Conservation (phyloP, 2,113 vertebrate genomes). For the Ibidorhyncha struthersii region DNA sequence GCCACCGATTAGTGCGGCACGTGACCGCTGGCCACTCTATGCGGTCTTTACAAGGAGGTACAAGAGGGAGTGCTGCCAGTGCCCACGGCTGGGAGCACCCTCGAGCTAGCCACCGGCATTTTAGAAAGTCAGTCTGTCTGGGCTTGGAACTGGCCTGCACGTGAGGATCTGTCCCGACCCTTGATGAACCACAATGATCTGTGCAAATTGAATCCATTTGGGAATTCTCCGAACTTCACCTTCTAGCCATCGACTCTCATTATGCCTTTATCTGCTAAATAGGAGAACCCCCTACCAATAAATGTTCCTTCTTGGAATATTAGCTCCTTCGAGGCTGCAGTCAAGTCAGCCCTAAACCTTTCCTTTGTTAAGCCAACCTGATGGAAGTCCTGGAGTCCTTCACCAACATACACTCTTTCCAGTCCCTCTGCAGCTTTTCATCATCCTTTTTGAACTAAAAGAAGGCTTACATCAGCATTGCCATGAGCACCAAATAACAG, state of each 20-base stretch:
- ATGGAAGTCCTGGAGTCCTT: neutral
- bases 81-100: neutral
- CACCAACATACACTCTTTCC: neutral
- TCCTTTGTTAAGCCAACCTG: neutral
- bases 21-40: accelerated
- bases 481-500: neutral
- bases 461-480: neutral
- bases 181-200: neutral
- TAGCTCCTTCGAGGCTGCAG: neutral
- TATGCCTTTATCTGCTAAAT: neutral
- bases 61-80: neutral
- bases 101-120: neutral
- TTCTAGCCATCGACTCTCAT: neutral
- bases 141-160: neutral
- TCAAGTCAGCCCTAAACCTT: neutral
- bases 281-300: neutral
- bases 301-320: neutral
- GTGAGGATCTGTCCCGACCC: neutral
- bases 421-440: neutral
- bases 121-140: neutral
- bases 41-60: neutral
- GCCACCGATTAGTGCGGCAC: accelerated
- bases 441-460: neutral
- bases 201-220: neutral
- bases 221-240: neutral